A percentile compares a stretch with the other conserved stretches of the same genome.
These are phyloP conservation scores for Drosophila serrata DNA, from an alignment of 1,140 invertebrate species.

Conservation along the genomic window DNA sequence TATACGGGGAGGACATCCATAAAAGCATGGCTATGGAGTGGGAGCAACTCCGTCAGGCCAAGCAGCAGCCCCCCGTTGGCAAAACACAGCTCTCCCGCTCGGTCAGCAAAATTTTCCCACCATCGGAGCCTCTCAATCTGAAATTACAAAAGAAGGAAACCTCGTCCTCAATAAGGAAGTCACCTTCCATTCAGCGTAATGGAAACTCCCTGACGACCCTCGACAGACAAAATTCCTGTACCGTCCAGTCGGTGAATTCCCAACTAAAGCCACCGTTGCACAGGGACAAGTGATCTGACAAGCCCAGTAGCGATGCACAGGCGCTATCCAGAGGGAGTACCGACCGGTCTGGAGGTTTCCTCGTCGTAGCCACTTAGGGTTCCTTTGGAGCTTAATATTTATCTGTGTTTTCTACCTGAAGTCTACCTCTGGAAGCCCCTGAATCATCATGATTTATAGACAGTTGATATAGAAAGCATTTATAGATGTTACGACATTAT, in stretches of 20 bases:
- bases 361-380: no score
- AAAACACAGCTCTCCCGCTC: conserved; percentile 26
- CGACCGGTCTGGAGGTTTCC: no score
- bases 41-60: conserved; percentile 85
- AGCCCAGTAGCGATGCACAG: no score
- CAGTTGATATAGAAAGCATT: not conserved
- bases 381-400: not conserved
- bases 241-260: not conserved
- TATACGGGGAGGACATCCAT: conserved; percentile 87
- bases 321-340: no score
- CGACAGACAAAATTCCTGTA: not conserved
- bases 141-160: conserved; percentile 3
- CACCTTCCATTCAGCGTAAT: not conserved
- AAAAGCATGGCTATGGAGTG: conserved; percentile 86
- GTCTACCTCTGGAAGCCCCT: not conserved
- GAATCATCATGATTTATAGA: not conserved
- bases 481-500: not conserved
- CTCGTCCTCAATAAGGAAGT: conserved; percentile 24
- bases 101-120: conserved; percentile 15
- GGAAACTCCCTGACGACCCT: not conserved
- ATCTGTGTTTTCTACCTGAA: not conserved
- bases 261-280: conserved; percentile 7
- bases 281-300: not conserved
- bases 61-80: conserved; percentile 40
- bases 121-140: conserved; percentile 8